phyloP scores from a whole-genome alignment of 1,140 invertebrate species.

The Vanessa tameamea region DNA sequence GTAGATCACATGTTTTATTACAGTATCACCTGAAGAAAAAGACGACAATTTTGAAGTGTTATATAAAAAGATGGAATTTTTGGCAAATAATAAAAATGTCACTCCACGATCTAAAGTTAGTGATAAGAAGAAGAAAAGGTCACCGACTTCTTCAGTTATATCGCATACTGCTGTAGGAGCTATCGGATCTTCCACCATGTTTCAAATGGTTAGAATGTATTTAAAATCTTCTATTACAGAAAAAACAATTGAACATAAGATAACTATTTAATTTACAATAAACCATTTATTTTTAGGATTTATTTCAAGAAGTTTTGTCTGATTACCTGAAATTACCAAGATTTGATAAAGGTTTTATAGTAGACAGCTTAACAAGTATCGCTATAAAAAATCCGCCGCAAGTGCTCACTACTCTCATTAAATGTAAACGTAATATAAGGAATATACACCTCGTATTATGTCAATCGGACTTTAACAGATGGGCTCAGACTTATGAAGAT shows the following conservation, averaged over 20 bases:
- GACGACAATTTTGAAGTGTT: conserved; percentile 65
- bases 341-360: conserved; percentile 62
- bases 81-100: conserved; percentile 57
- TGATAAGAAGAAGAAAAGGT: conserved; percentile 68
- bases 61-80: conserved; percentile 58
- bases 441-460: conserved; percentile 67
- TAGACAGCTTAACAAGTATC: conserved; percentile 63
- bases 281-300: conserved; percentile 50
- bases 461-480: conserved; percentile 66
- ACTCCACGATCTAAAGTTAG: conserved; percentile 63
- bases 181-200: conserved; percentile 60
- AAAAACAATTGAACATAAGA: no score
- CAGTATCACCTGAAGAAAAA: conserved; percentile 36
- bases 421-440: conserved; percentile 58
- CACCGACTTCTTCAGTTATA: conserved; percentile 51
- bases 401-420: conserved; percentile 60
- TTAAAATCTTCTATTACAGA: no score
- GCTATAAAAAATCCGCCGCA: conserved; percentile 57
- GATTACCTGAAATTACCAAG: conserved; percentile 58
- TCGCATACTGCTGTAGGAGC: conserved; percentile 55
- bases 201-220: conserved; percentile 53
- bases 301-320: conserved; percentile 60
- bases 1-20: conserved; percentile 1
- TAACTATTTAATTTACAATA: neutral
- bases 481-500: conserved; percentile 64